A percentile compares a stretch with the other conserved stretches of the same genome.
phyloP scores from a whole-genome alignment of 1,140 invertebrate genomes.

The Brachionus rubens region DNA sequence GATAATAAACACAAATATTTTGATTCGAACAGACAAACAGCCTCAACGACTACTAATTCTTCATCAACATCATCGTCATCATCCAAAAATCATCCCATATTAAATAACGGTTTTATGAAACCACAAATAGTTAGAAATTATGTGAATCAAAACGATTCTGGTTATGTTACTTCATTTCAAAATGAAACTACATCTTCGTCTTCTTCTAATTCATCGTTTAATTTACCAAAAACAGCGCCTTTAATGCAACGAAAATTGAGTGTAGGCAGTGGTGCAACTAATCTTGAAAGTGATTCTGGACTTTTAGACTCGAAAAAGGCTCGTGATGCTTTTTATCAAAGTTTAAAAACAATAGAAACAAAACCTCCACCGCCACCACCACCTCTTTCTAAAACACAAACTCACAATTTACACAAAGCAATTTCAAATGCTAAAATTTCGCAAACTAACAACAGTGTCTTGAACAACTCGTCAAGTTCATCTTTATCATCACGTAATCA shows the following conservation, averaged over 20 bases:
- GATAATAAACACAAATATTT: slow-evolving; percentile 27
- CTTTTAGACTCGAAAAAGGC: slow-evolving; percentile 17
- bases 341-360: slow-evolving; percentile 1
- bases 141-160: background rate
- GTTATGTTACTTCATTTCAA: background rate
- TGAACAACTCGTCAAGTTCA: background rate
- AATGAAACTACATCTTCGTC: slow-evolving; percentile 5
- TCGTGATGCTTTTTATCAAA: slow-evolving; percentile 19
- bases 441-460: background rate
- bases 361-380: background rate
- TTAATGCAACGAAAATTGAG: background rate
- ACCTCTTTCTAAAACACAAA: background rate
- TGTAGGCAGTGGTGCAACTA: background rate
- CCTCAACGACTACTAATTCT: no score
- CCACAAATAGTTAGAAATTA: slow-evolving; percentile 29
- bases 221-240: background rate
- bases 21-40: background rate
- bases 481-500: slow-evolving; percentile 19
- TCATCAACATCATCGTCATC: no score
- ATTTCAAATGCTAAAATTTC: background rate
- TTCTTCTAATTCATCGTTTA: slow-evolving; percentile 8
- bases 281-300: background rate
- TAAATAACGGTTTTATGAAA: slow-evolving; percentile 36
- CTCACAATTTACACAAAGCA: background rate
- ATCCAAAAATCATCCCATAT: slow-evolving; percentile 35